phyloP scores from a whole-genome alignment of 2,797 vertebrate genomes.

The Sebastes paucispinis region DNA sequence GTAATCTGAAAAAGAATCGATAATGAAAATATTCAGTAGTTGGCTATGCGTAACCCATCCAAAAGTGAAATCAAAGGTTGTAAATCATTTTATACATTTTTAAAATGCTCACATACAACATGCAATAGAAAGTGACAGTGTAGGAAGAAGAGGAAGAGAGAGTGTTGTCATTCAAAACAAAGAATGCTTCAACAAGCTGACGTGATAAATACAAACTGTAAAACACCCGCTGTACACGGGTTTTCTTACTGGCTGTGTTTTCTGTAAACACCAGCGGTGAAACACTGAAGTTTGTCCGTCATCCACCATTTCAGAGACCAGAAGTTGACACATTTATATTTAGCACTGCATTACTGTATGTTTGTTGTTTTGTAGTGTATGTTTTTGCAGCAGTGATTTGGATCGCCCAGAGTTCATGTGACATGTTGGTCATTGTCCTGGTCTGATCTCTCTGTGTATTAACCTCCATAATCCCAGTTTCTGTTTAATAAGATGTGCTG shows the following conservation, averaged over 20 bases:
- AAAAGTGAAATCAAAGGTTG: neutral
- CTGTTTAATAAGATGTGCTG: conserved; percentile 47
- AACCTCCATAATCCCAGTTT: conserved; percentile 46
- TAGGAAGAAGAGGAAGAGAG: neutral
- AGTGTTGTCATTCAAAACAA: neutral
- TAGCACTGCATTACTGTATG: neutral
- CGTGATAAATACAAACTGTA: neutral
- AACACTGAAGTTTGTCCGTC: conserved; percentile 6
- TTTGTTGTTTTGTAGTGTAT: conserved; percentile 15
- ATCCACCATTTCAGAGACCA: neutral
- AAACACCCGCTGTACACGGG: neutral
- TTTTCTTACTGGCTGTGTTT: conserved; percentile 20
- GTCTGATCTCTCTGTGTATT: conserved; percentile 25
- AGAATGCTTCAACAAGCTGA: neutral
- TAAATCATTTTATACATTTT: neutral
- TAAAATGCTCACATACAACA: neutral
- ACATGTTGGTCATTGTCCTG: neutral
- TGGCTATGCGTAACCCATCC: neutral
- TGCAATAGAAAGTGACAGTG: neutral
- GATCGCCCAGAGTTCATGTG: conserved; percentile 22
- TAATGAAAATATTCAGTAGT: neutral
- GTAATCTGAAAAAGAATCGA: neutral
- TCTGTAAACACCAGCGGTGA: conserved; percentile 31
- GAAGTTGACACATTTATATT: conserved; percentile 3
- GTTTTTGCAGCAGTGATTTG: conserved; percentile 26